Evolutionary conservation across 2,113 vertebrate genomes (phyloP).

Genomic region (Tringa solitaria): DNA sequence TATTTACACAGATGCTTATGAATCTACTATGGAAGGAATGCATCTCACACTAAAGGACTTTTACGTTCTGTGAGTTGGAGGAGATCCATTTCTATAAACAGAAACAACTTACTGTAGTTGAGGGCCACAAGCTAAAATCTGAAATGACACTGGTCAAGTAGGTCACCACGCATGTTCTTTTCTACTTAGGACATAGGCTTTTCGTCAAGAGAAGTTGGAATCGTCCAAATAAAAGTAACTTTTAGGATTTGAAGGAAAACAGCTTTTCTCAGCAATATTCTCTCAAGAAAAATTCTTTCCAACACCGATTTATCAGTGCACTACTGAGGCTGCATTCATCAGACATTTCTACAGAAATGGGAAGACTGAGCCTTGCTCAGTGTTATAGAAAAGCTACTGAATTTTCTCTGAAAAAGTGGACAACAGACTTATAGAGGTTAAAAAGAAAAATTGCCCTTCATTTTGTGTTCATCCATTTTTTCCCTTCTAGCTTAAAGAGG

Average conservation of each 20-base stretch:
- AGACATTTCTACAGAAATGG: background rate
- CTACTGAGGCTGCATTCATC: slow-evolving; percentile 7
- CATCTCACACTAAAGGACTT: background rate
- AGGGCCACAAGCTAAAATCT: background rate
- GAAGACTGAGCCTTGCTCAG: background rate
- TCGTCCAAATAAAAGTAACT: background rate
- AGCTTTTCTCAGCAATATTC: slow-evolving; percentile 44
- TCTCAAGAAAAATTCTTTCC: slow-evolving; percentile 25
- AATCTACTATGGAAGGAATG: background rate
- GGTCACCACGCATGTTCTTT: background rate
- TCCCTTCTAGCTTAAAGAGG: background rate
- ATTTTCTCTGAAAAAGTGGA: slow-evolving; percentile 30
- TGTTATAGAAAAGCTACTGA: background rate
- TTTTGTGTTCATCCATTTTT: slow-evolving; percentile 19
- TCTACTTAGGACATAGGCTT: background rate
- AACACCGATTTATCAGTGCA: background rate
- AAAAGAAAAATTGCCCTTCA: slow-evolving; percentile 39
- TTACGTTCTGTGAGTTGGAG: background rate
- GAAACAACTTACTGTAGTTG: background rate
- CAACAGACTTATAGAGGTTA: background rate
- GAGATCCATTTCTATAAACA: background rate
- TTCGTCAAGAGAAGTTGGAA: background rate
- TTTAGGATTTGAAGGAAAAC: background rate
- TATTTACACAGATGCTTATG: background rate
- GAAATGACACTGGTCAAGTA: background rate